Base-by-base conservation (phyloP, 2,797 vertebrate genomes). In the Pelodytes ibericus region DNA sequence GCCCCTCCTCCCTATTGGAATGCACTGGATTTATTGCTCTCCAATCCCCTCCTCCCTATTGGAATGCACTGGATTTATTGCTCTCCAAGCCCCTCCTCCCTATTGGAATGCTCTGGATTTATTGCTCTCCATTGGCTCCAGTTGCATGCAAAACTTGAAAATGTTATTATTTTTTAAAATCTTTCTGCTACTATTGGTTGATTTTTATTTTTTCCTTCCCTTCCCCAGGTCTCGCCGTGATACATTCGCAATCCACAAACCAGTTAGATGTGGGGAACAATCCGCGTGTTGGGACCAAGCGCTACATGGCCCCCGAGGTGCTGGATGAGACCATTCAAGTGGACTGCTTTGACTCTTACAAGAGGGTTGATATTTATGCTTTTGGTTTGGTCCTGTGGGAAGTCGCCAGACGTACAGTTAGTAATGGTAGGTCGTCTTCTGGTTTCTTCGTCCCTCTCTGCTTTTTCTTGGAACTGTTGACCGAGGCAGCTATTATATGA, bases 191-290 rank as follows among this genome's bases (percentile, higher is more conserved):
- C n/a, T n/a, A n/a, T n/a, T n/a, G n/a, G 6, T 25, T 36, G 5
- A 36, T 1, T 1, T 0, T 60, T 56, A 3, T 33, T 15, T 64
- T 61, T 57, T 61, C 30, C 31, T 44, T 15, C 20, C 3, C 24
- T 27, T 11, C 22, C 2, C 20, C 69, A 99, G 97, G 97, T 72
- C 88, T 99, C 31, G 96, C 97, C 0, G 97, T 99, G 2, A 98
- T 99, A 94, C 97, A 99, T 89, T 99, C 97, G 74, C 97, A 99
- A 83, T 95, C 96, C 89, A 99, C 96, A 8, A 98, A 99, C 13
- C 96, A 98, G 86, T 61, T 99, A 59, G 97, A 99, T 0, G 95
- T 99, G 82, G 97, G 96, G 10, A 98, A 97, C 89, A 99, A 99
- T 53, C 96, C 97, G 4, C 96, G 98, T 0, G 97, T 98, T 75